Evolutionary conservation across 2,888 invertebrate genomes (phyloP), one percentile per base, ranked within the genome.

Genomic region (Dolichomitus sp.): DNA sequence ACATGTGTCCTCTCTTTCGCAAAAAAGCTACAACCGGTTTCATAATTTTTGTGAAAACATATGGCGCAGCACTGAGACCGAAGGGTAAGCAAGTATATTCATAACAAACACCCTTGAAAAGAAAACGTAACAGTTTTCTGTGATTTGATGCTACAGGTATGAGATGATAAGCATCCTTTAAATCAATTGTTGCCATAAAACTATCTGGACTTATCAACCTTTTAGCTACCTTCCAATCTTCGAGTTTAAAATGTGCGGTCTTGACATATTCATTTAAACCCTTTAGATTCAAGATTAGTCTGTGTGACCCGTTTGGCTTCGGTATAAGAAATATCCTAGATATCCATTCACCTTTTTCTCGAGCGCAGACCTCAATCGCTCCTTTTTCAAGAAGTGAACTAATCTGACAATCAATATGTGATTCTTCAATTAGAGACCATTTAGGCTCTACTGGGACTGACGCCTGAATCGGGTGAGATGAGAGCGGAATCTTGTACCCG

Each of bases 51-150:
- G 89, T 86, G 42, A 89, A 89, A 9, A 87, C 70, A 59, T 74
- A 89, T 2, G 89, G 88, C 9, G 88, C 87, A 14, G 85, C 82
- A 37, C 83, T 83, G 5, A 89, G 63, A 5, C 88, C 88, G 68
- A 89, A 89, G 2, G 88, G 88, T 9, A 88, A 50, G 33, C 84
- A 84, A n/a, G 72, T 86, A 70, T 84, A 90, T 73, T 89, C 84
- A 79, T 80, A 88, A 1, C 85, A n/a, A 19, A 30, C 40, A 1
- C 61, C 77, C 2, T 80, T 30, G 75, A 84, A 87, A 1, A 48
- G 27, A 76, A 88, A 89, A 40, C 85, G 76, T 7, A 89, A 75
- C 78, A 82, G 86, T 80, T 88, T 89, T 79, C 84, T 81, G 73
- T 86, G 59, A n/a, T 23, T 11, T 3, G 52, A 9, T 17, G 76